Evolutionary conservation across 2,113 vertebrate species (phyloP).

Genomic region (Ictidomys tridecemlineatus): DNA sequence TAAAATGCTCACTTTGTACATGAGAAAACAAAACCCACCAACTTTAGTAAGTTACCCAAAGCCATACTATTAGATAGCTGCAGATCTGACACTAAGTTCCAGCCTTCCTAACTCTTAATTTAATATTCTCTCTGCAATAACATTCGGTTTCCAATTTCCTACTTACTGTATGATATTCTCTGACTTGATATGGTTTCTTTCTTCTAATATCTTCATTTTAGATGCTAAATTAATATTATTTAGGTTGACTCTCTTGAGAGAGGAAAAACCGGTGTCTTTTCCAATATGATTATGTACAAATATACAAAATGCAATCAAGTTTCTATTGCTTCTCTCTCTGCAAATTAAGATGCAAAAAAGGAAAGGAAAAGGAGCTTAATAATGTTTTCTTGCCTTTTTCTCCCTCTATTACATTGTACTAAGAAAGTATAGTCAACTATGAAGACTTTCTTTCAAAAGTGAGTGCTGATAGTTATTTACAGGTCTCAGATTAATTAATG

Average conservation of each 20-base stretch:
- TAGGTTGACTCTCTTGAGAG: neutral
- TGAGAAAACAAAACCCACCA: neutral
- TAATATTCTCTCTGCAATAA: neutral
- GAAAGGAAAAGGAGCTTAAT: neutral
- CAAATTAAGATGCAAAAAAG: neutral
- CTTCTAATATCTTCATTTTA: conserved; percentile 35
- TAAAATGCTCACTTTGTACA: neutral
- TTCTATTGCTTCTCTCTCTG: conserved; percentile 24
- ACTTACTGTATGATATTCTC: neutral
- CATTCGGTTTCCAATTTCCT: neutral
- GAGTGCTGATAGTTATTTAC: neutral
- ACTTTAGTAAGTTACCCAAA: neutral
- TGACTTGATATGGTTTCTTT: neutral
- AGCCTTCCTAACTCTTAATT: neutral
- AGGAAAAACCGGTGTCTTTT: neutral
- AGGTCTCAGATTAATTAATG: neutral
- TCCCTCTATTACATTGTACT: conserved; percentile 1
- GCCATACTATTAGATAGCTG: neutral
- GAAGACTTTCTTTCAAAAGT: neutral
- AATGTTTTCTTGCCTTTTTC: neutral
- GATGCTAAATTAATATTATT: conserved; percentile 50
- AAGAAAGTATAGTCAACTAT: neutral
- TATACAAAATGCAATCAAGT: neutral
- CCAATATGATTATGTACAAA: neutral
- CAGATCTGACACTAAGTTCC: neutral